phyloP scores from a whole-genome alignment of 2,113 vertebrate species.

The Oceanodroma tethys region DNA sequence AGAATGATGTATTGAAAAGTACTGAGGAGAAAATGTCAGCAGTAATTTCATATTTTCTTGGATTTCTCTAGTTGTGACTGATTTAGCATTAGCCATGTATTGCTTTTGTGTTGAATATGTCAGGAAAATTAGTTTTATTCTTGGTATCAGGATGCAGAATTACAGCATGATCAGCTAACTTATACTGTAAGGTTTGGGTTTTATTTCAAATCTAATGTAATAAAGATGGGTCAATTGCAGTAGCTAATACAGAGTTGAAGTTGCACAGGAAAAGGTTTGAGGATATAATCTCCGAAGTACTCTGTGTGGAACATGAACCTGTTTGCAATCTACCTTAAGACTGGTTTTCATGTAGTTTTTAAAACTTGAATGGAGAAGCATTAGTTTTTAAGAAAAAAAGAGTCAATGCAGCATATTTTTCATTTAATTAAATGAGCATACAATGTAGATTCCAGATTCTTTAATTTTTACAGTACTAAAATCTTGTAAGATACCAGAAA shows the following conservation, averaged over 20 bases:
- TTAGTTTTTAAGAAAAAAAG: background rate
- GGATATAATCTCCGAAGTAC: background rate
- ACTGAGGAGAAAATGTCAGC: background rate
- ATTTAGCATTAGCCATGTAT: background rate
- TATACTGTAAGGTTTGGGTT: background rate
- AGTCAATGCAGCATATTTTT: background rate
- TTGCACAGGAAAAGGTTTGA: background rate
- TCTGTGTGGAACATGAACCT: background rate
- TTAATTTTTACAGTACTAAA: background rate
- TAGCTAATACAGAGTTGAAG: background rate
- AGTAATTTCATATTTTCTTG: background rate
- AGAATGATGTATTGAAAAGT: background rate
- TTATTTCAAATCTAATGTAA: constrained; percentile 11
- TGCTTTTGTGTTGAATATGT: background rate
- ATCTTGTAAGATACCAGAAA: background rate
- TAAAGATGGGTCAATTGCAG: background rate
- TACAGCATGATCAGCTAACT: background rate
- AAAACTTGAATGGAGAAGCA: background rate
- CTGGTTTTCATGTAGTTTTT: background rate
- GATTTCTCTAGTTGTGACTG: background rate
- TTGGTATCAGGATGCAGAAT: background rate
- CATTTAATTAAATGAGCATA: background rate
- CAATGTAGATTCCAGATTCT: background rate
- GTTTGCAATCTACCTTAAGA: background rate
- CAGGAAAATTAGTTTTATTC: background rate